phyloP scores from a whole-genome alignment of 2,113 vertebrate species.

The Cnemophilus loriae region DNA sequence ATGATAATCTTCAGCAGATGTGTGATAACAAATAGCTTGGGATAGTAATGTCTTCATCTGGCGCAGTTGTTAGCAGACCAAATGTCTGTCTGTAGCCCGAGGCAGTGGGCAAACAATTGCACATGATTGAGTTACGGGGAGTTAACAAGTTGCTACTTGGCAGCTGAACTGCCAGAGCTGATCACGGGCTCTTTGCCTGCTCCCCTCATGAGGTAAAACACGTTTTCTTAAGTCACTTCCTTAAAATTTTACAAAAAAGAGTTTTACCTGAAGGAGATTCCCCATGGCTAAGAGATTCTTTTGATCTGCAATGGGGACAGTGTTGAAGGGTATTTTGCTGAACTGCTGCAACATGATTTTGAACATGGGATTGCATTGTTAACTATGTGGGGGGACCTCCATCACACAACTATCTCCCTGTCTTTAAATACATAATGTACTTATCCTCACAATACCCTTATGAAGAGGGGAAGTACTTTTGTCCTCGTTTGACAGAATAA shows the following conservation, averaged over 20 bases:
- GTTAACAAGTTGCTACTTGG: constrained; percentile 59
- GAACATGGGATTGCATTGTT: background rate
- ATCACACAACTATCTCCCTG: background rate
- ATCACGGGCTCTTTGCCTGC: background rate
- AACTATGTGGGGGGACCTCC: background rate
- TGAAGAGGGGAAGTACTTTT: background rate
- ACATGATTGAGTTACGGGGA: constrained; percentile 39
- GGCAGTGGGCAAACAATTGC: constrained; percentile 51
- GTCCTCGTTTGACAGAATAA: background rate
- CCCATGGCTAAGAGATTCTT: background rate
- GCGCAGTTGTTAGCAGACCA: constrained; percentile 57
- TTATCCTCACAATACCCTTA: background rate
- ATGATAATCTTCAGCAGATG: constrained; percentile 65
- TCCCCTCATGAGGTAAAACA: background rate
- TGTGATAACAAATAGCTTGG: constrained; percentile 63
- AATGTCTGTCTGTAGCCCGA: constrained; percentile 50
- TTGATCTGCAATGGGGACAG: background rate
- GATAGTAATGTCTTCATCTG: constrained; percentile 66
- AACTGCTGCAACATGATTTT: background rate
- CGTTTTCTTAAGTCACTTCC: background rate
- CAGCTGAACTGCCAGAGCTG: constrained; percentile 5
- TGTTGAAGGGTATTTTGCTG: background rate
- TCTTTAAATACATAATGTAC: background rate
- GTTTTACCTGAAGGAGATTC: background rate
- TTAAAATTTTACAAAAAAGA: background rate